A percentile compares a stretch with the other conserved stretches of the same genome.
These are phyloP conservation scores for Xenentodon cancila DNA, from an alignment of 2,797 vertebrate genomes.

Conservation along the genomic window DNA sequence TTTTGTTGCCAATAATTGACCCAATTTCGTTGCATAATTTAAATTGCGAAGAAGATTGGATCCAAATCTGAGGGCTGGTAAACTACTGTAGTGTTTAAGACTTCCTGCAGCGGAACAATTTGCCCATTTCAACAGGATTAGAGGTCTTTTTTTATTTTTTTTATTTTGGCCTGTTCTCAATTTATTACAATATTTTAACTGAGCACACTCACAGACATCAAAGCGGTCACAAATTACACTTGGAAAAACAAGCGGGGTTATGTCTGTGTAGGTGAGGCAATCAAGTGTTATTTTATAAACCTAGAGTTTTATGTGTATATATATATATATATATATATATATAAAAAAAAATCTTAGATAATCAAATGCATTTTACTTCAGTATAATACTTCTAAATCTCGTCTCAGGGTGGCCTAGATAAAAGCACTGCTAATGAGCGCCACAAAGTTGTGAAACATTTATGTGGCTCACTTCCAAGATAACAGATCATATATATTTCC, in stretches of 20 bases:
- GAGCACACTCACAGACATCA: background rate
- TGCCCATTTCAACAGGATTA: slow-evolving; percentile 10
- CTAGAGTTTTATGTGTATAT: slow-evolving; percentile 17
- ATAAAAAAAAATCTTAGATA: too few species aligned
- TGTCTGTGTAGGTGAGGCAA: background rate
- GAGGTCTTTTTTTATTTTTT: background rate
- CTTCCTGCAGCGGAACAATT: slow-evolving; percentile 5
- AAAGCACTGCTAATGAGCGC: slow-evolving; percentile 40
- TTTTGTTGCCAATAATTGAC: slow-evolving; percentile 63
- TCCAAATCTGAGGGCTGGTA: slow-evolving; percentile 15
- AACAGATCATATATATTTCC: slow-evolving; percentile 22
- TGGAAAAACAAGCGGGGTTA: slow-evolving; percentile 5
- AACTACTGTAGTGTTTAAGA: slow-evolving; percentile 4
- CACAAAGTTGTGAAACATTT: slow-evolving; percentile 46
- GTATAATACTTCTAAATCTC: slow-evolving; percentile 37
- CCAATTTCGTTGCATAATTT: slow-evolving; percentile 54
- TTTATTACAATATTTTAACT: background rate
- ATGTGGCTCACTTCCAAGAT: slow-evolving; percentile 40
- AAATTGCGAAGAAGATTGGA: slow-evolving; percentile 31
- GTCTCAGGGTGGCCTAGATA: slow-evolving; percentile 52
- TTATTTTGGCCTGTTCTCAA: too few species aligned
- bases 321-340: background rate
- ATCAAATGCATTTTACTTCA: slow-evolving; percentile 40
- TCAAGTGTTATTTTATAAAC: slow-evolving; percentile 19
- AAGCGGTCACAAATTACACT: background rate